phyloP scores from a whole-genome alignment of 2,888 invertebrate species.

The Drosophila limbata region DNA sequence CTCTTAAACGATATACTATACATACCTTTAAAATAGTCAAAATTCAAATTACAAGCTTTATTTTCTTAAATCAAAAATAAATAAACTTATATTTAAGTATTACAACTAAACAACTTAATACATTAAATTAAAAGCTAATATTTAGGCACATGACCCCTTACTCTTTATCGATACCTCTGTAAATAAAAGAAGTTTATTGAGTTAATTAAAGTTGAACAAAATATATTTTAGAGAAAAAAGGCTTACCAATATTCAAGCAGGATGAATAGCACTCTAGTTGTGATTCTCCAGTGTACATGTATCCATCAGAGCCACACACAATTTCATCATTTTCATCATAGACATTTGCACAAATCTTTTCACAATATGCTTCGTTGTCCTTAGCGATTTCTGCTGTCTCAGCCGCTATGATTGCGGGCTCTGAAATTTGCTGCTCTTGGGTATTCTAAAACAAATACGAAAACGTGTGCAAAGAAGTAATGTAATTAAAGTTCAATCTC shows the following conservation, averaged over 20 bases:
- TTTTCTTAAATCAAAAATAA: conserved; percentile 48
- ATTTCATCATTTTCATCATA: conserved; percentile 84
- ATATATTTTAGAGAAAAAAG: too few species aligned
- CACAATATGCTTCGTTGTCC: conserved; percentile 83
- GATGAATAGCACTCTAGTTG: conserved; percentile 84
- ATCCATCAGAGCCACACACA: conserved; percentile 84
- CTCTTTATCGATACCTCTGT: conserved; percentile 84
- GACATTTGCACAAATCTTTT: conserved; percentile 83
- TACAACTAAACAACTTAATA: conserved; percentile 46
- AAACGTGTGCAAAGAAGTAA: not conserved
- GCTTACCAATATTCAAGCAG: conserved; percentile 83
- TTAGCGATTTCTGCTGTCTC: conserved; percentile 47
- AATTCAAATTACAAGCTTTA: conserved; percentile 37
- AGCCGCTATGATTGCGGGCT: conserved; percentile 12
- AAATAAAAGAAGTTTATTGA: conserved; percentile 16
- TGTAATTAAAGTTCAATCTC: conserved; percentile 3
- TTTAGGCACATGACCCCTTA: conserved; percentile 79
- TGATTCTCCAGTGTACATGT: conserved; percentile 84
- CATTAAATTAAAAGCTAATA: conserved; percentile 17
- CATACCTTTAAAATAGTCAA: not conserved
- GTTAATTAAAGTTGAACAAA: not conserved
- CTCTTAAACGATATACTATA: not conserved
- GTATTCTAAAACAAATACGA: conserved; percentile 20
- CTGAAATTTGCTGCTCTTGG: conserved; percentile 31
- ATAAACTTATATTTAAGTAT: conserved; percentile 38